Evolutionary conservation across 2,888 invertebrate genomes (phyloP).

Genomic region (Anoplius nigerrimus): DNA sequence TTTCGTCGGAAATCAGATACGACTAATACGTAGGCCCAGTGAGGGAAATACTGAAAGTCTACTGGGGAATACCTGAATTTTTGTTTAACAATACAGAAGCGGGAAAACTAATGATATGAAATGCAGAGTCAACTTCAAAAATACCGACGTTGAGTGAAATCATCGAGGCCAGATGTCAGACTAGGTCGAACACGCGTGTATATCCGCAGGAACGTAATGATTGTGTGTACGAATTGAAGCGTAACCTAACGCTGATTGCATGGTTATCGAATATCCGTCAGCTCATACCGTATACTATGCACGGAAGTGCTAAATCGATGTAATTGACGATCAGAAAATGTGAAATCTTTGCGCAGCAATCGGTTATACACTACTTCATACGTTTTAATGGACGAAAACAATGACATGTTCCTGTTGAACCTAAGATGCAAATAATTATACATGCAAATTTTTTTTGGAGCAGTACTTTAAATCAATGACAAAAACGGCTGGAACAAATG

Average conservation of each 20-base stretch:
- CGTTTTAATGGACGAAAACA: too few species aligned
- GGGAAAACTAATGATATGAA: slow-evolving; percentile 6
- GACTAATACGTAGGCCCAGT: too few species aligned
- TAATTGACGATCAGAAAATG: not conserved
- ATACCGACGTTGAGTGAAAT: slow-evolving; percentile 30
- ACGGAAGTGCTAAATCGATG: slow-evolving; percentile 17
- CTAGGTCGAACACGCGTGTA: slow-evolving; percentile 1
- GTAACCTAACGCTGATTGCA: slow-evolving; percentile 40
- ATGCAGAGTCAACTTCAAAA: too few species aligned
- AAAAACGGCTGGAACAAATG: too few species aligned
- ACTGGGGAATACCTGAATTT: slow-evolving; percentile 53
- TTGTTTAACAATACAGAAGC: not conserved
- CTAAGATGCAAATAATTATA: too few species aligned
- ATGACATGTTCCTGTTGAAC: too few species aligned
- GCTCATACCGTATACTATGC: slow-evolving; percentile 35
- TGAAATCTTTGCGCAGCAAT: too few species aligned
- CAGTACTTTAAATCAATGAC: too few species aligned
- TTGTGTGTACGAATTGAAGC: slow-evolving; percentile 28
- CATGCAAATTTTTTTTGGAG: too few species aligned
- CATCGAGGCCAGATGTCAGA: slow-evolving; percentile 37
- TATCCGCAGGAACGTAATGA: slow-evolving; percentile 11
- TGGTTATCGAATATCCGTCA: slow-evolving; percentile 37
- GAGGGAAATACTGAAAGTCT: slow-evolving; percentile 45
- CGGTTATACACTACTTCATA: too few species aligned
- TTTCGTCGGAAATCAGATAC: too few species aligned